Percentiles rank a stretch among this genome's conserved stretches.
Conservation (phyloP, 2,888 invertebrate genomes). For the Galeopsomyia nigrocyanea region DNA sequence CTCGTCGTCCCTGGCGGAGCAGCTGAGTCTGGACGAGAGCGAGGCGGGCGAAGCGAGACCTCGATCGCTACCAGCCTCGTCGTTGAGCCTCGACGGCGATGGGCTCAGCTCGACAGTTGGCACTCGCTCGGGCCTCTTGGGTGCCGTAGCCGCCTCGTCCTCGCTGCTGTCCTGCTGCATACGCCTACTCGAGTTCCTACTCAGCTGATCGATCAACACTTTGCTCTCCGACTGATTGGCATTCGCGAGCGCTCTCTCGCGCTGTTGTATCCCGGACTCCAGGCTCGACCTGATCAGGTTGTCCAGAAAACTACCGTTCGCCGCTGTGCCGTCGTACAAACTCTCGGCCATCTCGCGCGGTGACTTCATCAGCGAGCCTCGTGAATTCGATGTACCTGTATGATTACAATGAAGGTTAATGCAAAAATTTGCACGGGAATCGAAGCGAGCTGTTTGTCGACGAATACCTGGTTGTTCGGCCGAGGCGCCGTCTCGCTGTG, state of each 20-base stretch:
- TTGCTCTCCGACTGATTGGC: constrained; percentile 69
- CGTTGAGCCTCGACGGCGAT: constrained; percentile 63
- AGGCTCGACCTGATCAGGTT: constrained; percentile 87
- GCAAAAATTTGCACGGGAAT: too few species aligned
- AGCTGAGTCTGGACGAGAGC: constrained; percentile 60
- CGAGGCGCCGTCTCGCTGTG: constrained; percentile 47
- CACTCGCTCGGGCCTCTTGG: constrained; percentile 64
- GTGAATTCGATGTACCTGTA: constrained; percentile 62
- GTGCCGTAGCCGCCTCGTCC: constrained; percentile 65
- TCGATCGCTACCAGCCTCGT: constrained; percentile 62
- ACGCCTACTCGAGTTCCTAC: constrained; percentile 74
- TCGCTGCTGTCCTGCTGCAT: constrained; percentile 69
- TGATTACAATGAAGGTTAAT: constrained; percentile 49
- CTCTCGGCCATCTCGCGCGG: constrained; percentile 76
- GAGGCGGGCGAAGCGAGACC: constrained; percentile 62
- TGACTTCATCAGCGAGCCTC: constrained; percentile 69
- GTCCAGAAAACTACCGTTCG: constrained; percentile 85
- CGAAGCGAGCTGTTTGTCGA: too few species aligned
- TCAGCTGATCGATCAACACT: constrained; percentile 77
- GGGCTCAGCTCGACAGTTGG: constrained; percentile 67
- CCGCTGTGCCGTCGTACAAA: constrained; percentile 75
- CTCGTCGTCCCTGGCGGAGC: constrained; percentile 61
- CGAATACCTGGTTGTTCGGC: constrained; percentile 39
- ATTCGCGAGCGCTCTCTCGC: constrained; percentile 56
- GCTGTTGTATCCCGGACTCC: constrained; percentile 75